phyloP scores from a whole-genome alignment of 1,140 invertebrate species.

The Pteromalus puparum region DNA sequence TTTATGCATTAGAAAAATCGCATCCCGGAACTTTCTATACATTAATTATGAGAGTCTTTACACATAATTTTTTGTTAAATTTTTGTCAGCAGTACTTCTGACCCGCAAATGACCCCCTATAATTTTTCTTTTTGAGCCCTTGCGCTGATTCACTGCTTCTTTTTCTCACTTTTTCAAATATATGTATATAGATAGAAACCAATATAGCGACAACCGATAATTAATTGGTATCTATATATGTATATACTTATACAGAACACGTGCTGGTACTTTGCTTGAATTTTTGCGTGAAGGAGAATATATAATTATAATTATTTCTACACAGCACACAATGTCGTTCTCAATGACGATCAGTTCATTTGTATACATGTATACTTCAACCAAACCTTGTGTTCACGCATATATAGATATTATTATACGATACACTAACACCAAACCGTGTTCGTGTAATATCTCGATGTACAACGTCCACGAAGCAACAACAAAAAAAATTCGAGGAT shows the following conservation, averaged over 20 bases:
- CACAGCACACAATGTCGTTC: conserved; percentile 20
- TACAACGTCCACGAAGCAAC: conserved; percentile 1
- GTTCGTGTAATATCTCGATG: conserved; percentile 24
- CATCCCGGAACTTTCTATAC: conserved; percentile 57
- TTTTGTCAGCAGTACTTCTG: conserved; percentile 49
- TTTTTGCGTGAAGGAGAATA: conserved; percentile 30
- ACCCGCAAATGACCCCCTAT: conserved; percentile 52
- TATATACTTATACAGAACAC: conserved; percentile 53
- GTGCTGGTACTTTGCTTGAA: conserved; percentile 58
- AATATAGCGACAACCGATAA: background rate
- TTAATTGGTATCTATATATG: conserved; percentile 42
- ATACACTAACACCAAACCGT: conserved; percentile 1
- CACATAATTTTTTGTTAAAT: background rate
- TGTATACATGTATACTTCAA: background rate
- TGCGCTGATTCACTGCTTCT: conserved; percentile 71
- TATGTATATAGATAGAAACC: conserved; percentile 56
- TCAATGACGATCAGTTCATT: background rate
- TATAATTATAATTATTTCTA: conserved; percentile 18
- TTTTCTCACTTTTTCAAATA: conserved; percentile 67
- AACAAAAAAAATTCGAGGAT: background rate
- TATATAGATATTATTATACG: conserved; percentile 15
- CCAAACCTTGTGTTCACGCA: conserved; percentile 29
- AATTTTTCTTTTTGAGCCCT: conserved; percentile 57
- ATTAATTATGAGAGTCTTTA: conserved; percentile 39
- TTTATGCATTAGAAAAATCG: conserved; percentile 63